A percentile compares a stretch with the other conserved stretches of the same genome.
phyloP scores from a whole-genome alignment of 2,797 vertebrate genomes.

The Onychomys arenicola region DNA sequence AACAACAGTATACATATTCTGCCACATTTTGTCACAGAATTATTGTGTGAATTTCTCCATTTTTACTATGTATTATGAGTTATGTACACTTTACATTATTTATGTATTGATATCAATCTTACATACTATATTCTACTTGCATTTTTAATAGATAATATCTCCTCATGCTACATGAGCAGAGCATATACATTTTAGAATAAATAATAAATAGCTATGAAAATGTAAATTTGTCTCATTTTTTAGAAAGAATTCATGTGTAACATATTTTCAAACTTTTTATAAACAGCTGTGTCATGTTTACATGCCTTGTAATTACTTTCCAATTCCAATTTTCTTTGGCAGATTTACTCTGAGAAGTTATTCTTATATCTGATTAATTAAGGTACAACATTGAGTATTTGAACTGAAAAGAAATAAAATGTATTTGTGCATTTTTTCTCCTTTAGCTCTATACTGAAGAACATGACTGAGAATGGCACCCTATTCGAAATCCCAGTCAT shows the following conservation, averaged over 20 bases:
- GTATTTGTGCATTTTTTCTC: constrained; percentile 44
- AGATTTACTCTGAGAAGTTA: constrained; percentile 46
- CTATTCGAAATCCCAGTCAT: not conserved
- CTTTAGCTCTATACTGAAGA: not conserved
- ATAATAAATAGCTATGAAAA: not conserved
- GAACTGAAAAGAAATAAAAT: constrained; percentile 62
- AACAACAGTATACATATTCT: not conserved
- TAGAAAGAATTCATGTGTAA: not conserved
- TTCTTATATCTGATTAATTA: constrained; percentile 21
- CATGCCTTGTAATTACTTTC: constrained; percentile 34
- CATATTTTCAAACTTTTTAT: not conserved
- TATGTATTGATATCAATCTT: not conserved
- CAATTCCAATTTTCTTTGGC: constrained; percentile 58
- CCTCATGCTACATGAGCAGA: not conserved
- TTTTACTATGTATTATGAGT: not conserved
- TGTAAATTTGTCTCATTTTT: constrained; percentile 12
- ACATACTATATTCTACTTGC: not conserved
- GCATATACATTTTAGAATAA: not conserved
- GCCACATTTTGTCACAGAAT: not conserved
- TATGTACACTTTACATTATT: not conserved
- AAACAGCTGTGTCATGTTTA: constrained; percentile 35
- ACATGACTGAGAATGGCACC: not conserved
- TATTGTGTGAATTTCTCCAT: not conserved
- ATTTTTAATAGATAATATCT: not conserved
- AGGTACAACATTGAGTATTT: constrained; percentile 38